These are phyloP conservation scores for Poecilia velifera DNA, from an alignment of 2,797 vertebrate species.

Conservation along the genomic window DNA sequence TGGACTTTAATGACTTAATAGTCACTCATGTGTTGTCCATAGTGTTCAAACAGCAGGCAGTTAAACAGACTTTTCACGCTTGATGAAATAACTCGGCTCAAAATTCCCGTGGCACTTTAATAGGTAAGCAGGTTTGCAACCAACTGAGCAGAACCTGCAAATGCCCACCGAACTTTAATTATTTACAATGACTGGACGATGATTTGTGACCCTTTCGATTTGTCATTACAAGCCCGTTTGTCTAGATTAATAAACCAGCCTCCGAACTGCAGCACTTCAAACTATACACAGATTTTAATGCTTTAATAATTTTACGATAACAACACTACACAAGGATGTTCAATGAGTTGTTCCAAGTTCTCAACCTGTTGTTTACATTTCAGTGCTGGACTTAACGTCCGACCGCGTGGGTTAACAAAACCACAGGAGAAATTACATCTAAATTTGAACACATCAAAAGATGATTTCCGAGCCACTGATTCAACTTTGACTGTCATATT, in stretches of 20 bases:
- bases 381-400: not conserved
- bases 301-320: too few relatives aligned
- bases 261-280: too few relatives aligned
- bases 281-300: not conserved
- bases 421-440: not conserved
- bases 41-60: conserved; percentile 1
- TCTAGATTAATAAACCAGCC: not conserved
- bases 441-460: not conserved
- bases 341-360: not conserved
- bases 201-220: not conserved
- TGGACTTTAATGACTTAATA: not conserved
- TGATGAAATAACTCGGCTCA: not conserved
- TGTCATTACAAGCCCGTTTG: too few relatives aligned
- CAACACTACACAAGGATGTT: not conserved
- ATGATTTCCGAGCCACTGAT: not conserved
- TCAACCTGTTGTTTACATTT: not conserved
- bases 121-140: not conserved
- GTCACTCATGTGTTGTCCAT: conserved; percentile 4
- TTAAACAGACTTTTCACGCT: conserved; percentile 5
- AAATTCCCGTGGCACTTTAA: not conserved
- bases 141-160: not conserved
- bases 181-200: not conserved
- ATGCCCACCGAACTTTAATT: not conserved
- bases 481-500: not conserved
- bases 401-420: not conserved